Percentiles rank a stretch among this genome's conserved stretches.
Conservation (phyloP, 2,113 vertebrate genomes). For the Neogobius melanostomus region DNA sequence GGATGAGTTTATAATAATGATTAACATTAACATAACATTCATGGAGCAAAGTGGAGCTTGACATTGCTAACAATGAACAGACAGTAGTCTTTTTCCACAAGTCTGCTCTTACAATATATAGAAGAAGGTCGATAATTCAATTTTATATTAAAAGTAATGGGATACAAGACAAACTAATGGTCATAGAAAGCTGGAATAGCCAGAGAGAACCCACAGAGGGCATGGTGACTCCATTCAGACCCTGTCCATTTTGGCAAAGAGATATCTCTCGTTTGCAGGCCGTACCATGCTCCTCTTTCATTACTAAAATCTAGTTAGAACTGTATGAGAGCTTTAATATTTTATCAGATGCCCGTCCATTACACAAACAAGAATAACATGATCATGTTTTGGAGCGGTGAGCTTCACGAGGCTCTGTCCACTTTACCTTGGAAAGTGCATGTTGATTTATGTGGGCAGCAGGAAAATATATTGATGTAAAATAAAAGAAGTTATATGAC, state of each 20-base stretch:
- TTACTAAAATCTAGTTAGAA: background rate
- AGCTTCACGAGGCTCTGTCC: slow-evolving; percentile 9
- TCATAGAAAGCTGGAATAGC: too few relatives aligned
- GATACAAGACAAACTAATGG: too few relatives aligned
- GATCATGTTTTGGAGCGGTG: slow-evolving; percentile 4
- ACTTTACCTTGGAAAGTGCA: background rate
- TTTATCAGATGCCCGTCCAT: background rate
- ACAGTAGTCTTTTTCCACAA: too few relatives aligned
- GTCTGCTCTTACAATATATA: too few relatives aligned
- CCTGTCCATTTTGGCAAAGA: background rate
- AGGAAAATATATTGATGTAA: slow-evolving; percentile 18
- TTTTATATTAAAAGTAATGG: too few relatives aligned
- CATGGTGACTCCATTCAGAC: background rate
- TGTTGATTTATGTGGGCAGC: slow-evolving; percentile 21
- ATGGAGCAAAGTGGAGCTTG: too few relatives aligned
- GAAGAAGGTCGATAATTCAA: too few relatives aligned
- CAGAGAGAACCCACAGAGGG: background rate
- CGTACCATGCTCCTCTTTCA: background rate
- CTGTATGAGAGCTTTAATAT: background rate
- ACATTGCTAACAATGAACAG: too few relatives aligned
- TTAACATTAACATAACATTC: too few relatives aligned
- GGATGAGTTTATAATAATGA: too few relatives aligned
- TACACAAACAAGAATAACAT: slow-evolving; percentile 12
- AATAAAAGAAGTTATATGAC: slow-evolving; percentile 13
- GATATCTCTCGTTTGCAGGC: background rate